phyloP scores from a whole-genome alignment of 2,797 vertebrate species.

The Pitangus sulphuratus region DNA sequence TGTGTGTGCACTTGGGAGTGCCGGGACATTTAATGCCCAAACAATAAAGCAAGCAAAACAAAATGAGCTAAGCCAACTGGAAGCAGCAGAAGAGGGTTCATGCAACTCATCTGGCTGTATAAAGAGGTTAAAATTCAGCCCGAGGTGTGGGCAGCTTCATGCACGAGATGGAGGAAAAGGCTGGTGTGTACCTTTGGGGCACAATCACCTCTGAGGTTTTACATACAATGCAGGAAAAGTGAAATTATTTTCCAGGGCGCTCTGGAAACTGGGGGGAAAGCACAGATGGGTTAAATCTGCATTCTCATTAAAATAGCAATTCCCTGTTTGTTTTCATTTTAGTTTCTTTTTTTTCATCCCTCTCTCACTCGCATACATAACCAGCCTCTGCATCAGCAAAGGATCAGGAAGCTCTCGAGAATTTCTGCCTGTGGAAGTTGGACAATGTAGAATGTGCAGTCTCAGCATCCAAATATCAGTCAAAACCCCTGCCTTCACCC shows the following conservation, averaged over 20 bases:
- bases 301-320: constrained; percentile 58
- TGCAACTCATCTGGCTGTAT: not conserved
- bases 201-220: not conserved
- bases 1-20: not conserved
- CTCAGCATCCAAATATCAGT: constrained; percentile 68
- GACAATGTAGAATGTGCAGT: constrained; percentile 62
- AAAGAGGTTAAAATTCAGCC: not conserved
- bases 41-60: constrained; percentile 31
- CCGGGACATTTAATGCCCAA: not conserved
- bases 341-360: constrained; percentile 30
- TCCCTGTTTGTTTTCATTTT: constrained; percentile 51
- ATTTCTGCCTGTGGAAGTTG: constrained; percentile 59
- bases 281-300: constrained; percentile 41
- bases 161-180: not conserved
- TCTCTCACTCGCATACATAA: not conserved
- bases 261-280: constrained; percentile 22
- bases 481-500: constrained; percentile 44
- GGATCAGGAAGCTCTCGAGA: constrained; percentile 60
- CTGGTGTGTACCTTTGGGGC: not conserved
- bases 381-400: not conserved
- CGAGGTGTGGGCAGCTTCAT: not conserved
- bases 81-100: not conserved
- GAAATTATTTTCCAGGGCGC: not conserved
- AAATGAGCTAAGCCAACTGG: constrained; percentile 31
- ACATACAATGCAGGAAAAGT: not conserved